Conservation (phyloP, 2,888 invertebrate species). For the Dugesia japonica region DNA sequence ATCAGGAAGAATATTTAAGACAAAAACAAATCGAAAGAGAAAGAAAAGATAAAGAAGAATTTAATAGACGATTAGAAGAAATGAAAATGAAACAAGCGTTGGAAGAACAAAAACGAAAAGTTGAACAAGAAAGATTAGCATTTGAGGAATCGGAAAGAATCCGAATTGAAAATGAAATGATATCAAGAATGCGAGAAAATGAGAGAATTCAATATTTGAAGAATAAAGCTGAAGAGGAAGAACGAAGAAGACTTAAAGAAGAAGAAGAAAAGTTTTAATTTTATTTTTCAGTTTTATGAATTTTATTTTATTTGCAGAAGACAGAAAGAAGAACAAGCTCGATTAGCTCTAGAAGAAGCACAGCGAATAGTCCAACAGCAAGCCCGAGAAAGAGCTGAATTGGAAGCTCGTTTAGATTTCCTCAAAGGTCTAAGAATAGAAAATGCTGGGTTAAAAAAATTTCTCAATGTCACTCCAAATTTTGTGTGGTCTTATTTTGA, state of each 20-base stretch:
- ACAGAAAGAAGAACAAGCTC: neutral
- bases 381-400: neutral
- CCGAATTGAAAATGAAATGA: neutral
- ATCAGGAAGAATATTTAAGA: neutral
- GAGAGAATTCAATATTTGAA: neutral
- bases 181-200: neutral
- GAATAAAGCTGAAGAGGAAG: neutral
- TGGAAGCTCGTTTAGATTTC: neutral
- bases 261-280: neutral
- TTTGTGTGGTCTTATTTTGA: neutral
- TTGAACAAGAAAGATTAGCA: neutral
- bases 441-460: neutral
- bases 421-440: neutral
- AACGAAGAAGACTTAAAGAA: neutral
- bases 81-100: neutral
- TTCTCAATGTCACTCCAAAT: neutral
- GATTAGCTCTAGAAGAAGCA: neutral
- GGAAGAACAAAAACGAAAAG: neutral
- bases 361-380: neutral
- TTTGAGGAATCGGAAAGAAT: neutral
- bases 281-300: neutral
- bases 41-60: neutral
- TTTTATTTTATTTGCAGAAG: neutral
- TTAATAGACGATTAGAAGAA: neutral
- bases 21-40: neutral